Evolutionary conservation across 1,140 invertebrate species (phyloP), one percentile per base, ranked within the genome.

Genomic region (Drosophila parabipectinata): DNA sequence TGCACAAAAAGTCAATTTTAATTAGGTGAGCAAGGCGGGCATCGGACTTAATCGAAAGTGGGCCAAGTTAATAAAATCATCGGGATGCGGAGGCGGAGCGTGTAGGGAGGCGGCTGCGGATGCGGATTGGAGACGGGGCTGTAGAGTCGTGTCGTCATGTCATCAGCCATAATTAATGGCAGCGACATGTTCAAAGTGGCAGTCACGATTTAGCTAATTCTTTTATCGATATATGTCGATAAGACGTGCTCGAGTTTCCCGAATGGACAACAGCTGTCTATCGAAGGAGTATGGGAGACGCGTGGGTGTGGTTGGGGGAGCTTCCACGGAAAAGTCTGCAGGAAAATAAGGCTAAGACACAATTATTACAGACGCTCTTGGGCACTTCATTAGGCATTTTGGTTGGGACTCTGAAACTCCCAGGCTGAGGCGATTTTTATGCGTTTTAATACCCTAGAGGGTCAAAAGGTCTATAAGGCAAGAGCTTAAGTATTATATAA

Each of bases 131-230:
- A 9, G 18, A 24, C 54, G 60, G 34, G 18, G 51, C 28, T 50
- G 32, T 58, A 9, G 32, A 58, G 66, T 76, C 75, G 56, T 82
- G 82, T 81, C 82, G 76, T 75, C 78, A 62, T 74, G 71, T 68
- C 73, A 76, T 76, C 72, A 68, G 57, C 67, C 90, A 91, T 91
- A 91, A 91, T 91, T 91, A 91, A 91, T 91, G 89, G 79, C 68
- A 78, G 76, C 81, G 89, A 91, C 89, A 91, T 91, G 89, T 83
- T 79, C 81, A 55, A 75, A 73, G 72, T 73, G 64, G 72, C 72
- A 84, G 89, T 89, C 89, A 91, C 89, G 89, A 91, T 89, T 89
- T 80, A 83, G 83, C 68, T 88, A 88, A 88, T 88, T 88, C 83
- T 88, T 88, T 88, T 88, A 88, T 88, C 83, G 83, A 88, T 88